Evolutionary conservation across 2,797 vertebrate genomes (phyloP).

Genomic region (Argyrosomus regius): DNA sequence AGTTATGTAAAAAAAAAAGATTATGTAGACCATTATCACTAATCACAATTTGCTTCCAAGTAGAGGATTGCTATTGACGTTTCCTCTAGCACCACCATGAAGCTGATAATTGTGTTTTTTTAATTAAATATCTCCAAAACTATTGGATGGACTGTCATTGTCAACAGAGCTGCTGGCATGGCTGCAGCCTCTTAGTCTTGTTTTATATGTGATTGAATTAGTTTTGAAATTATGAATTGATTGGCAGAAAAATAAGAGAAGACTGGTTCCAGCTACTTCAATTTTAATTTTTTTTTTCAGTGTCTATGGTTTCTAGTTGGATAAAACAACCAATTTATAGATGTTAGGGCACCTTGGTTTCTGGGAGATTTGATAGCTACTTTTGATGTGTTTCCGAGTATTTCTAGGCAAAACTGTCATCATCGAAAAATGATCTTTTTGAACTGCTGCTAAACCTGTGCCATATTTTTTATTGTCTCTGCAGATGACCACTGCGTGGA

Average conservation of each 20-base stretch:
- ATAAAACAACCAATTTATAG: not conserved
- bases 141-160: not conserved
- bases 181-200: not conserved
- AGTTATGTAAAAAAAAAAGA: no score
- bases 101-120: not conserved
- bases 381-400: not conserved
- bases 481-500: slow-evolving; percentile 92
- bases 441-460: not conserved
- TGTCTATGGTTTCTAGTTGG: not conserved
- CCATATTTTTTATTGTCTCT: not conserved
- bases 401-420: not conserved
- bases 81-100: not conserved
- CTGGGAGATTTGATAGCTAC: not conserved
- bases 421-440: not conserved
- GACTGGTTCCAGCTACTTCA: not conserved
- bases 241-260: not conserved
- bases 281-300: not conserved
- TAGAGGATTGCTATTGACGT: not conserved
- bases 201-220: not conserved
- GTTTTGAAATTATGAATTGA: slow-evolving; percentile 4
- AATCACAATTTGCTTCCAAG: no score
- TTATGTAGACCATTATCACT: no score
- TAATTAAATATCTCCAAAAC: not conserved
- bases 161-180: not conserved
- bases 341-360: not conserved